phyloP scores from a whole-genome alignment of 1,140 invertebrate species.

The Anoplophora glabripennis region DNA sequence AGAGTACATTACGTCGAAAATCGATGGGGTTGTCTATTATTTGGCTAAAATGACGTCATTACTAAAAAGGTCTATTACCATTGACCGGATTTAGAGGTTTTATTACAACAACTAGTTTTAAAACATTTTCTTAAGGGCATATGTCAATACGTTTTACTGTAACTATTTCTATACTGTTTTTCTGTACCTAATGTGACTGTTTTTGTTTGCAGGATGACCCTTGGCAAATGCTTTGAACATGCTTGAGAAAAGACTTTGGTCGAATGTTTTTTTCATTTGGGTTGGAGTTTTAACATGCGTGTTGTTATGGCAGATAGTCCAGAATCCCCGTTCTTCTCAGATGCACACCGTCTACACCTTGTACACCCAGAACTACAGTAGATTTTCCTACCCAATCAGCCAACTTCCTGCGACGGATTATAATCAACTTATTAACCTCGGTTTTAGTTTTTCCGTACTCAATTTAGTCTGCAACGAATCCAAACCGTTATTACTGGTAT shows the following conservation, averaged over 20 bases:
- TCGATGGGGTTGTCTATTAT: too few species aligned
- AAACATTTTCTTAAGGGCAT: too few species aligned
- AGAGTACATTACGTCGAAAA: too few species aligned
- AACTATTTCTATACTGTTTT: too few species aligned
- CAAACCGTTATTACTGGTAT: constrained; percentile 56
- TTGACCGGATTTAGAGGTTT: too few species aligned
- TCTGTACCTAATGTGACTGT: too few species aligned
- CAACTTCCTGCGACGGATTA: constrained; percentile 40
- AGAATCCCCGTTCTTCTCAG: not conserved
- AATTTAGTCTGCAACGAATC: constrained; percentile 39
- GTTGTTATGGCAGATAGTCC: constrained; percentile 9
- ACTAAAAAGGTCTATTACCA: too few species aligned
- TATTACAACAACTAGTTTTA: too few species aligned
- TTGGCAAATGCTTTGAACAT: constrained; percentile 11
- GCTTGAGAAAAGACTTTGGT: constrained; percentile 11
- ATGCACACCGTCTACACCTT: constrained; percentile 4
- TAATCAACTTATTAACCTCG: constrained; percentile 35
- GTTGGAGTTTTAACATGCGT: constrained; percentile 4
- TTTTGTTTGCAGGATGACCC: not conserved
- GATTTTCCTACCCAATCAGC: constrained; percentile 12
- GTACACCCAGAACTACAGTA: not conserved
- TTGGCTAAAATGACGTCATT: too few species aligned
- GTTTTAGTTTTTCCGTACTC: constrained; percentile 41
- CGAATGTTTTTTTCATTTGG: constrained; percentile 2
- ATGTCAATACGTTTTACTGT: too few species aligned